These are phyloP conservation scores for Acipenser oxyrinchus DNA, from an alignment of 2,797 vertebrate genomes.

Conservation along the genomic window DNA sequence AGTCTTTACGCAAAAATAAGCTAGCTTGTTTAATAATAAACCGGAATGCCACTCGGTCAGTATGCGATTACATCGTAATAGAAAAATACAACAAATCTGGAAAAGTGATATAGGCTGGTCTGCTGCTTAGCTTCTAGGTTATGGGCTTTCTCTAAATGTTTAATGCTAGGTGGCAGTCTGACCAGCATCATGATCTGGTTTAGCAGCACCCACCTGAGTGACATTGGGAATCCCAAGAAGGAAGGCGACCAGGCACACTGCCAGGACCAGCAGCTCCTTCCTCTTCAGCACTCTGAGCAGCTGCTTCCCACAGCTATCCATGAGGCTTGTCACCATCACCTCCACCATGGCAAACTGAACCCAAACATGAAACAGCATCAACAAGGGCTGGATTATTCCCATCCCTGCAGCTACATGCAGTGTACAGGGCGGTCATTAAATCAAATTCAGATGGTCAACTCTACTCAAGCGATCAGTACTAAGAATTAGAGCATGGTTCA, in stretches of 20 bases:
- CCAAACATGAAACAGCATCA: constrained; percentile 15
- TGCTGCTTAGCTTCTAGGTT: too few species aligned
- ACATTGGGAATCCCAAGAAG: constrained; percentile 58
- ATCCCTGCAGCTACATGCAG: too few species aligned
- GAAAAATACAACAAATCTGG: too few species aligned
- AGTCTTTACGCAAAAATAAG: too few species aligned
- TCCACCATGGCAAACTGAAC: constrained; percentile 58
- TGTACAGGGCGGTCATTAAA: too few species aligned
- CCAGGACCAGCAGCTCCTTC: constrained; percentile 50
- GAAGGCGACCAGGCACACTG: constrained; percentile 44
- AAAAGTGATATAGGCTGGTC: too few species aligned
- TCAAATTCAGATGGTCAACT: too few species aligned
- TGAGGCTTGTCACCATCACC: constrained; percentile 55
- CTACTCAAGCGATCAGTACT: too few species aligned
- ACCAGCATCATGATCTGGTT: background rate
- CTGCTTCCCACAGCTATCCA: constrained; percentile 49
- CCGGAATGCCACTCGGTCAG: too few species aligned
- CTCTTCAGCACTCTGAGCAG: constrained; percentile 41
- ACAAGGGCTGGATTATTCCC: background rate
- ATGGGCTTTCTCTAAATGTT: background rate
- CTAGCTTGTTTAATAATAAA: too few species aligned
- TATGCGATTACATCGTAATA: too few species aligned
- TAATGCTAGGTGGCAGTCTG: background rate
- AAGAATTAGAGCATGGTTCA: too few species aligned
- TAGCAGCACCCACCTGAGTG: constrained; percentile 41